Evolutionary conservation across 2,888 invertebrate species (phyloP).

Genomic region (Lepas anatifera): DNA sequence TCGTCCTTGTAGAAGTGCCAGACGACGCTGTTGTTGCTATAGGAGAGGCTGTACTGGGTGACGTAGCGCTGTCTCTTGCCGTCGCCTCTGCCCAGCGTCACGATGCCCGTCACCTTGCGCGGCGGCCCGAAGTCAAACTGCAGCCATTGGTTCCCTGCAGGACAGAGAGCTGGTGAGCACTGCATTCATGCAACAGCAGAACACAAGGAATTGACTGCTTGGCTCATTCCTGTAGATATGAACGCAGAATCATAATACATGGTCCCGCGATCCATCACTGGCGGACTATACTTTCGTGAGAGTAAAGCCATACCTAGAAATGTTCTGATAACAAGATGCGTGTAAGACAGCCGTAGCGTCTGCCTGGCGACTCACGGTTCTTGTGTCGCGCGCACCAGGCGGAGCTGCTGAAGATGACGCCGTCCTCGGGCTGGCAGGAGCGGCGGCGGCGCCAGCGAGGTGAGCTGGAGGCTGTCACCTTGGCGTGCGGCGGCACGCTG

Average conservation of each 20-base stretch:
- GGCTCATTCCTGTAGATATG: too few species aligned
- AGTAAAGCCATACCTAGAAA: too few species aligned
- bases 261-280: too few species aligned
- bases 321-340: too few species aligned
- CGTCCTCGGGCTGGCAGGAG: constrained; percentile 40
- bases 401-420: constrained; percentile 38
- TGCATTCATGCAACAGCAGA: too few species aligned
- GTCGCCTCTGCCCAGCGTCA: constrained; percentile 40
- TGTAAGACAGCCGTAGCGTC: too few species aligned
- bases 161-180: too few species aligned
- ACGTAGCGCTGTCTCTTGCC: constrained; percentile 39
- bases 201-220: too few species aligned
- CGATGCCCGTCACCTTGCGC: constrained; percentile 39
- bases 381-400: constrained; percentile 41
- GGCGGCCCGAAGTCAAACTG: constrained; percentile 42
- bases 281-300: too few species aligned
- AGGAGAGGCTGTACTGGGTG: constrained; percentile 39
- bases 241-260: too few species aligned
- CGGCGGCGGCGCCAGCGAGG: constrained; percentile 34
- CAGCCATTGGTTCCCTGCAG: constrained; percentile 39
- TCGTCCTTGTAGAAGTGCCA: constrained; percentile 42
- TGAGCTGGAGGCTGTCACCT: constrained; percentile 36
- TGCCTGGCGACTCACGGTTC: constrained; percentile 38
- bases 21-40: constrained; percentile 38
- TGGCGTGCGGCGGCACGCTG: constrained; percentile 37